Conservation (phyloP, 2,113 vertebrate genomes). For the Phocoena sinus region DNA sequence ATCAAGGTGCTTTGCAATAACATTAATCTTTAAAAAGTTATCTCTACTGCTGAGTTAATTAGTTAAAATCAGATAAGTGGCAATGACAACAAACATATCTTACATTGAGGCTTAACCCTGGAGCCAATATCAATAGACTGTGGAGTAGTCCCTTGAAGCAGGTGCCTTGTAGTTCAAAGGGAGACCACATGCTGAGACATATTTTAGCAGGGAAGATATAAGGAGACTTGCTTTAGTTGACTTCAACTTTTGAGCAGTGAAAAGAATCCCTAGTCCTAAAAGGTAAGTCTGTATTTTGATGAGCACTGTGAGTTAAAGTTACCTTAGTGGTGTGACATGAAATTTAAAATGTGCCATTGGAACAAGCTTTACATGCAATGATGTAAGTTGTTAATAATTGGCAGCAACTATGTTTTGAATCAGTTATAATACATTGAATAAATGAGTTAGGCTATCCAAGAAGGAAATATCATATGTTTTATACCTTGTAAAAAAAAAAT, state of each 20-base stretch:
- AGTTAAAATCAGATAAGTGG: slow-evolving; percentile 64
- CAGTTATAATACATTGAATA: slow-evolving; percentile 77
- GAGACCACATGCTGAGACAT: slow-evolving; percentile 9
- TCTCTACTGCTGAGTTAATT: slow-evolving; percentile 67
- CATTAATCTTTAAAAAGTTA: slow-evolving; percentile 69
- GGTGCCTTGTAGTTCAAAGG: slow-evolving; percentile 13
- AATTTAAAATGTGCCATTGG: slow-evolving; percentile 10
- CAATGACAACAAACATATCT: slow-evolving; percentile 65
- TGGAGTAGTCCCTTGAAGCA: slow-evolving; percentile 48
- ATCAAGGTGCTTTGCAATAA: slow-evolving; percentile 58
- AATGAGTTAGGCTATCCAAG: slow-evolving; percentile 65
- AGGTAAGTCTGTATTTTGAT: background rate
- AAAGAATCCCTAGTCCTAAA: background rate
- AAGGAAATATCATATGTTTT: slow-evolving; percentile 60
- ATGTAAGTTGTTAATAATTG: slow-evolving; percentile 49
- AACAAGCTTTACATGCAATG: background rate
- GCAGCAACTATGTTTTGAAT: slow-evolving; percentile 71
- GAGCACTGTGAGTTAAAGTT: background rate
- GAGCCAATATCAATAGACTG: slow-evolving; percentile 11
- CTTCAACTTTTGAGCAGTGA: slow-evolving; percentile 2
- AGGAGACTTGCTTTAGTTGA: background rate
- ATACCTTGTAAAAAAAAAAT: slow-evolving; percentile 46
- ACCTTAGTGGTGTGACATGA: slow-evolving; percentile 27
- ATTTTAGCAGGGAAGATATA: slow-evolving; percentile 15
- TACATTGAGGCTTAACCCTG: slow-evolving; percentile 38